Conservation (phyloP, 2,888 invertebrate species). For the Tortricodes alternella region DNA sequence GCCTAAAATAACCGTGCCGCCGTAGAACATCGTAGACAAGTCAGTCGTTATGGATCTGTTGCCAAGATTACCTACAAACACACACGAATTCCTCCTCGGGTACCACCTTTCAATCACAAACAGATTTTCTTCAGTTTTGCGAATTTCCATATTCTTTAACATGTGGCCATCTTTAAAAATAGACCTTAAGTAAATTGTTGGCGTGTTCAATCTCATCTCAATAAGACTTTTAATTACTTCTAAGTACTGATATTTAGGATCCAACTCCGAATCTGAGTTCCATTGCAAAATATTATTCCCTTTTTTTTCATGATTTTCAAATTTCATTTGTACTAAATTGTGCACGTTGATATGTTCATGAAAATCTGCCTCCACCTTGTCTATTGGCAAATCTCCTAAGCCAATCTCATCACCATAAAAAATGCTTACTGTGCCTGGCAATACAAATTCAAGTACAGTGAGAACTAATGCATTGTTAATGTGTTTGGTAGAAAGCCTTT, state of each 20-base stretch:
- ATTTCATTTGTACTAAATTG: slow-evolving; percentile 88
- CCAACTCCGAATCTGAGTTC: slow-evolving; percentile 82
- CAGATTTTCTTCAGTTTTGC: slow-evolving; percentile 85
- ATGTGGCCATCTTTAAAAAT: slow-evolving; percentile 85
- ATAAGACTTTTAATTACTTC: slow-evolving; percentile 84
- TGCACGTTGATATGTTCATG: slow-evolving; percentile 84
- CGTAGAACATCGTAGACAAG: slow-evolving; percentile 89
- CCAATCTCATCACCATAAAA: slow-evolving; percentile 97
- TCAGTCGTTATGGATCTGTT: slow-evolving; percentile 84
- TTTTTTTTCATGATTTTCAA: slow-evolving; percentile 68
- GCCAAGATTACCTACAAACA: slow-evolving; percentile 89
- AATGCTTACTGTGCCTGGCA: slow-evolving; percentile 93
- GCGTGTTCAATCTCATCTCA: slow-evolving; percentile 83
- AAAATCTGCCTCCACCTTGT: slow-evolving; percentile 81
- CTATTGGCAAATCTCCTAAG: slow-evolving; percentile 78
- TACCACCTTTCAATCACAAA: slow-evolving; percentile 90
- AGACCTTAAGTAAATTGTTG: slow-evolving; percentile 88
- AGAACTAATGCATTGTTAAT: slow-evolving; percentile 86
- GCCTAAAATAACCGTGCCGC: slow-evolving; percentile 81
- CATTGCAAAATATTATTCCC: slow-evolving; percentile 81
- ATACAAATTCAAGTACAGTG: slow-evolving; percentile 88
- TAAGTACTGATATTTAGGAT: slow-evolving; percentile 76
- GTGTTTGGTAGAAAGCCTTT: slow-evolving; percentile 82
- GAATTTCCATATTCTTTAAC: slow-evolving; percentile 86
- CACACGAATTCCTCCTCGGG: slow-evolving; percentile 89